These are phyloP conservation scores for Sapajus apella DNA, from an alignment of 2,113 vertebrate genomes.

Conservation along the genomic window DNA sequence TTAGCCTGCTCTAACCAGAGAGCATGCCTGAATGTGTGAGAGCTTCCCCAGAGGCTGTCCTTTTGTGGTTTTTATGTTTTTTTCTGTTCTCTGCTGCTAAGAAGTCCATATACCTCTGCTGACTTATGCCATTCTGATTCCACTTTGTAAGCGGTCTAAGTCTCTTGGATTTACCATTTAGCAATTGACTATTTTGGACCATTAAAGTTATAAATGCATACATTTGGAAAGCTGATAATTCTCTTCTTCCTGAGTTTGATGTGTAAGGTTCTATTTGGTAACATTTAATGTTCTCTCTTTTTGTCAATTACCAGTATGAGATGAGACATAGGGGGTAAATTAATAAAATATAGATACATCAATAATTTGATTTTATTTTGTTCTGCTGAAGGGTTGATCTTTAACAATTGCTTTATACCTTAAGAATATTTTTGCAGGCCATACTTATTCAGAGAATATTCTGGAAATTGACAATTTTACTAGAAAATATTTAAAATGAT, in stretches of 20 bases:
- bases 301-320: slow-evolving; percentile 33
- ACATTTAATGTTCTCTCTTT: slow-evolving; percentile 64
- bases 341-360: background rate
- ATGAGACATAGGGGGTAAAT: slow-evolving; percentile 58
- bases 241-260: slow-evolving; percentile 75
- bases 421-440: background rate
- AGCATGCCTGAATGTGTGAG: slow-evolving; percentile 86
- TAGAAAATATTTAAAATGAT: background rate
- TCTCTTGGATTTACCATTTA: slow-evolving; percentile 84
- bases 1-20: slow-evolving; percentile 87
- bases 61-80: slow-evolving; percentile 89
- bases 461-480: background rate
- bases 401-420: slow-evolving; percentile 19
- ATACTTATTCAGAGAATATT: background rate
- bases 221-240: slow-evolving; percentile 76
- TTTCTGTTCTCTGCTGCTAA: slow-evolving; percentile 87
- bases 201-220: slow-evolving; percentile 84
- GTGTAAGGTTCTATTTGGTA: slow-evolving; percentile 70
- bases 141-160: slow-evolving; percentile 82
- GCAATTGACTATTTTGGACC: slow-evolving; percentile 82
- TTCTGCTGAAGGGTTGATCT: background rate
- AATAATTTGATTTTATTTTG: background rate
- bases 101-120: slow-evolving; percentile 87
- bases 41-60: slow-evolving; percentile 90
- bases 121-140: slow-evolving; percentile 89